Base-by-base conservation (phyloP, 2,797 vertebrate genomes). In the Peromyscus attwateri region DNA sequence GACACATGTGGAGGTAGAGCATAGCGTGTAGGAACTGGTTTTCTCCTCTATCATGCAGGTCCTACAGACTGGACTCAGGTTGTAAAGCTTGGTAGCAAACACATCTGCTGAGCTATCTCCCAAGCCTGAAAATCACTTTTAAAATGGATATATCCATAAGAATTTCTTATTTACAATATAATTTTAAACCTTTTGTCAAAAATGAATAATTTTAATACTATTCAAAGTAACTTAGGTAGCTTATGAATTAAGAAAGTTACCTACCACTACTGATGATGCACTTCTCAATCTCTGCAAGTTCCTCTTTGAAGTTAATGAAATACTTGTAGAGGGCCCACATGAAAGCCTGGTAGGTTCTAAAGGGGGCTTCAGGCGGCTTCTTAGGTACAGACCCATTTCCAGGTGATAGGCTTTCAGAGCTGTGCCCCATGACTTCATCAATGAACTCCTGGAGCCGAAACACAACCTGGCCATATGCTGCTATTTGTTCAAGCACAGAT, bases 281-380 rank as follows among this genome's bases (percentile, higher is more conserved):
- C 94, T 98, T 99, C 98, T 99, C 99, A 83, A 99, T 99, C 49
- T 99, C 98, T 9, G 99, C 98, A 79, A 99, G 99, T 94, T 99
- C 99, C 96, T 99, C 98, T 97, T 99, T 99, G 98, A 99, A 99
- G 97, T 98, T 98, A 96, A 99, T 99, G 46, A 99, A 99, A 96
- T 99, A 99, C 96, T 99, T 99, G 98, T 99, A 99, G 84, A 99
- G 99, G 0, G 99, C 99, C 99, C 99, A 99, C 98, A 99, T 99
- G 94, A 99, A 99, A 85, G 99, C 99, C 98, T 99, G 99, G 97
- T 99, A 99, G 6, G 99, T 99, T 98, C 99, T 99, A 97, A 99
- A 99, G 0, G 99, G 99, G 55, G 99, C 99, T 95, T 99, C 99
- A 0, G 99, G 98, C 73, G 98, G 98, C 94, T 99, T 99, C 98